Base-by-base conservation (phyloP, 2,888 invertebrate genomes). In the Sepiola atlantica region DNA sequence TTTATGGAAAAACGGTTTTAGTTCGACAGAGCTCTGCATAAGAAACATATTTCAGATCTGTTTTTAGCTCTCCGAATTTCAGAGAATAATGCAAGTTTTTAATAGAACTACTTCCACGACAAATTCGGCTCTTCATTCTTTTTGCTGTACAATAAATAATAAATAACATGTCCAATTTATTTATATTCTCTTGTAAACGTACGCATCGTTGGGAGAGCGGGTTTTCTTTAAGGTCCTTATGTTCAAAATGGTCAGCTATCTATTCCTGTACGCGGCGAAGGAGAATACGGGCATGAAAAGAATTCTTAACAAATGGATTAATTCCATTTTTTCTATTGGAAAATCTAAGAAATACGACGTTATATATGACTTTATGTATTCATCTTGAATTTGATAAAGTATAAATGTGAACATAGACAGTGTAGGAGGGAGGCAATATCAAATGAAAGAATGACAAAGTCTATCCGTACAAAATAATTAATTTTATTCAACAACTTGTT, bases 101-200 rank as follows among this genome's bases (percentile, higher is more conserved):
- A n/a, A 77, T 77, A 77, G 77, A 77, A 77, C n/a, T 14, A 77
- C n/a, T 45, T 45, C n/a, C 77, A 4, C 16, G 77, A 77, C n/a
- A 77, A 77, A n/a, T 77, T 77, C 16, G 32, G 16, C 32, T 77
- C 4, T 32, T 77, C 77, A 45, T 77, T 77, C 77, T 77, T 77
- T 77, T 77, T 77, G 77, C 32, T 14, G 16, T 77, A 32, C n/a
- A 18, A 77, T 77, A 77, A 77, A 77, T 77, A 77, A 77, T 77
- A 77, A 77, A 77, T 77, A 77, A 77, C 77, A 77, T 77, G 77
- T n/a, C 77, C 77, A 77, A n/a, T 77, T 77, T 77, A 77, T 77
- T 77, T 77, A 77, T n/a, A n/a, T 32, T 77, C 77, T 77, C 77
- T 77, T 16, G n/a, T 77, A 77, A n/a, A 77, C n/a, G 77, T 77